A percentile compares a stretch with the other conserved stretches of the same genome.
Evolutionary conservation across 2,797 vertebrate genomes (phyloP).

Genomic region (Bovichtus diacanthus): DNA sequence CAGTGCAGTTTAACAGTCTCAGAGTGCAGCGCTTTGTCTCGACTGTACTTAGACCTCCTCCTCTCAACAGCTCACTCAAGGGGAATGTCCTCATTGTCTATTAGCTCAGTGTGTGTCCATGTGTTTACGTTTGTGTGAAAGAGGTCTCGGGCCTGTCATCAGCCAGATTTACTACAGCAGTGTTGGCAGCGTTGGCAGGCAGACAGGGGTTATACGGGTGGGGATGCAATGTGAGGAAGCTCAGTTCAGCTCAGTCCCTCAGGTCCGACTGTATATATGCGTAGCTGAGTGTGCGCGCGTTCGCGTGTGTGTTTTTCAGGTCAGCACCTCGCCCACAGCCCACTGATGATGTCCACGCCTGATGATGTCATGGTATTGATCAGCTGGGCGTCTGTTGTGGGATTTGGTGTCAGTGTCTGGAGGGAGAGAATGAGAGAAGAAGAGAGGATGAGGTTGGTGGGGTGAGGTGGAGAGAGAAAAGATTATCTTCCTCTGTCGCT

Average conservation of each 20-base stretch:
- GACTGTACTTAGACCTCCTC: constrained; percentile 56
- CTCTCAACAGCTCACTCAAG: constrained; percentile 64
- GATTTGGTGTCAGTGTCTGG: constrained; percentile 77
- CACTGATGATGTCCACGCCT: constrained; percentile 73
- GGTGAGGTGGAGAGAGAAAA: constrained; percentile 37
- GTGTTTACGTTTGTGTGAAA: constrained; percentile 65
- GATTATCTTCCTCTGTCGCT: neutral
- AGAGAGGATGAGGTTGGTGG: constrained; percentile 29
- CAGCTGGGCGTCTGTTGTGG: constrained; percentile 76
- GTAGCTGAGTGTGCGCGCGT: constrained; percentile 15
- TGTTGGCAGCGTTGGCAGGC: constrained; percentile 49
- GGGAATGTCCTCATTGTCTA: constrained; percentile 69
- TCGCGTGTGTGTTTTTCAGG: constrained; percentile 40
- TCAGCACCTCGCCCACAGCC: constrained; percentile 70
- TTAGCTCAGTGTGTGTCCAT: constrained; percentile 56
- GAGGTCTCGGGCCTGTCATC: constrained; percentile 68
- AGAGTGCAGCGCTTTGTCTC: constrained; percentile 38
- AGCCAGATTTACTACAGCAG: constrained; percentile 67
- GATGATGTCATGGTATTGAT: constrained; percentile 83
- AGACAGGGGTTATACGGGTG: constrained; percentile 40
- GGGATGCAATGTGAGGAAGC: constrained; percentile 47
- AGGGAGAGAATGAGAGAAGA: constrained; percentile 41
- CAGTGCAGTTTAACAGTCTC: constrained; percentile 34
- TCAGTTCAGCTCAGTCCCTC: constrained; percentile 56
- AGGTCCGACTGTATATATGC: constrained; percentile 26